Base-by-base conservation (phyloP, 2,888 invertebrate species). In the Apodemia hepburni region DNA sequence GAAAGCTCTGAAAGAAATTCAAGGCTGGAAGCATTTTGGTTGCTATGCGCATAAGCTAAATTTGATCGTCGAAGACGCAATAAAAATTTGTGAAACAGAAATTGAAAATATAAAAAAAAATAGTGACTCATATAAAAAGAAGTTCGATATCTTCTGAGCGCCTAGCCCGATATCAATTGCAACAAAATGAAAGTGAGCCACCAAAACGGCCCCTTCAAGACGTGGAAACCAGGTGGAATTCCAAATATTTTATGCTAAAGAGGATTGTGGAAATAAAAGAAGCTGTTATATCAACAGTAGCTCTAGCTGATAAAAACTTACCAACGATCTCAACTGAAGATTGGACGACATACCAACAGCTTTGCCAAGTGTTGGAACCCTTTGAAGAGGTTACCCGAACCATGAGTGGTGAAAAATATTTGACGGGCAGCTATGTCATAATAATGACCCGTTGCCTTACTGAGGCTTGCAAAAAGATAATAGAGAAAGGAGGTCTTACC, bases 221-320 rank as follows among this genome's bases (percentile, higher is more conserved):
- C 18, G 71, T 76, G 6, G 68, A 69, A 1, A 75, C 73, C 0
- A 47, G 75, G 18, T 77, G 74, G 73, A 73, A 75, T 51, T 76
- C 72, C 0, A 70, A 66, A 0, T 70, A 65, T 62, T 65, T 61
- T 9, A 75, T 76, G 75, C 6, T 75, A 2, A 62, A 64, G 59
- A 45, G 73, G 58, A 69, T 73, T 66, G 67, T 70, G 1, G 57
- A 73, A 29, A 61, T 73, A 0, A 62, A 74, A 68, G 68, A 68
- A 54, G 69, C 69, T 27, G 38, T 73, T 11, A 61, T 66, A 12
- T 59, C 67, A 0, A 72, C 65, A 7, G 57, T 69, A 27, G 69
- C 64, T 38, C 63, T 70, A 12, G 38, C 60, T 0, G 67, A 67
- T 3, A 63, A 61, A 15, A 11, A 3, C n/a, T 27, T 57, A 15